A percentile compares a stretch with the other conserved stretches of the same genome.
Evolutionary conservation across 2,113 vertebrate species (phyloP).

Genomic region (Platysternon megacephalum): DNA sequence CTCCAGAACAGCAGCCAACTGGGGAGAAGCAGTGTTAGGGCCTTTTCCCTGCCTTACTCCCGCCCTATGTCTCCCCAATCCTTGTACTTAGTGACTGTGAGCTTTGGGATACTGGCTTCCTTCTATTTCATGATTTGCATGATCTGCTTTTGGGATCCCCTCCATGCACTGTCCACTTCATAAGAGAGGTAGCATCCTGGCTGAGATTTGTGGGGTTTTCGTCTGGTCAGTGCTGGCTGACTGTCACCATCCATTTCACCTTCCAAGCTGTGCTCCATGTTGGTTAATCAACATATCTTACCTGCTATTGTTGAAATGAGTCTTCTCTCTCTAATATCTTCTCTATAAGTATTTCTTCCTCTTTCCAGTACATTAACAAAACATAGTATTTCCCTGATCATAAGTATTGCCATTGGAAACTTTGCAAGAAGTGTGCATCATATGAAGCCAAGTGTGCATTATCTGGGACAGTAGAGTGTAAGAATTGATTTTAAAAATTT

Average conservation of each 20-base stretch:
- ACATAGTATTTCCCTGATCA: not conserved
- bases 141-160: not conserved
- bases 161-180: not conserved
- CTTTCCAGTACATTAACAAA: constrained; percentile 11
- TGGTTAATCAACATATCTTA: not conserved
- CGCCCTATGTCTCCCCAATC: constrained; percentile 20
- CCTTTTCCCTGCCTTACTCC: not conserved
- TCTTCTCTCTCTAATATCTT: not conserved
- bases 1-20: not conserved
- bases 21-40: not conserved
- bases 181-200: not conserved
- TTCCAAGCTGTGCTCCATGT: not conserved
- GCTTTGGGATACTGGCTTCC: not conserved
- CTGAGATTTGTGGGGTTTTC: not conserved
- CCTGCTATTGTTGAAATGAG: not conserved
- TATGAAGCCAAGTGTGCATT: not conserved
- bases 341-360: constrained; percentile 29
- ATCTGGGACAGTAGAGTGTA: not conserved
- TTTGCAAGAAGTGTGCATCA: not conserved
- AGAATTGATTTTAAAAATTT: not conserved
- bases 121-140: not conserved
- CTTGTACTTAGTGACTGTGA: not conserved
- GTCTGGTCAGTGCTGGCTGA: too few species aligned
- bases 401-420: not conserved
- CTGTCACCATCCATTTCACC: not conserved